A percentile compares a stretch with the other conserved stretches of the same genome.
These are phyloP conservation scores for Brachycybe producta DNA, from an alignment of 2,888 invertebrate genomes.

Conservation along the genomic window DNA sequence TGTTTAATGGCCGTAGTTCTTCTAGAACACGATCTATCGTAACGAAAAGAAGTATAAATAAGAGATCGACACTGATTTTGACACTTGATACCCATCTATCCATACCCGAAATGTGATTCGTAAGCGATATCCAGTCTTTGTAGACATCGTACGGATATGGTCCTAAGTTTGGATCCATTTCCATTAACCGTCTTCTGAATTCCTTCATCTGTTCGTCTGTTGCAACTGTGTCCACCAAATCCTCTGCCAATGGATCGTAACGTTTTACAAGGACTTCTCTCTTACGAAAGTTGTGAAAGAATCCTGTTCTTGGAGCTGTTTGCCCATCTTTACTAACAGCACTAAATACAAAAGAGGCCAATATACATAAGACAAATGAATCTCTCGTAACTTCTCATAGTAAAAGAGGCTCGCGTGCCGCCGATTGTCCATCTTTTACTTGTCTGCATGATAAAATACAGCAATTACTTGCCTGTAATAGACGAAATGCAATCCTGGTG, in stretches of 20 bases:
- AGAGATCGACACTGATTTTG: neutral
- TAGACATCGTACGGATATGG: constrained; percentile 83
- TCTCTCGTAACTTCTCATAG: no score
- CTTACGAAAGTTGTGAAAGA: constrained; percentile 68
- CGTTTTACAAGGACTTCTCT: constrained; percentile 72
- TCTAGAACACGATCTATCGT: constrained; percentile 42
- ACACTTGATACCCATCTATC: neutral
- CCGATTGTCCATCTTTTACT: neutral
- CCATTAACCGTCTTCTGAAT: constrained; percentile 52
- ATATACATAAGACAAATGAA: no score
- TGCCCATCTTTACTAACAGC: constrained; percentile 43
- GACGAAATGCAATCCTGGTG: constrained; percentile 86
- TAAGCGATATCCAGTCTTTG: constrained; percentile 69
- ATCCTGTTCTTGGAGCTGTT: constrained; percentile 61
- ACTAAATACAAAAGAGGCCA: constrained; percentile 38
- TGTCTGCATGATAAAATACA: neutral
- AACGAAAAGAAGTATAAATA: neutral
- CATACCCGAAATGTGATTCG: constrained; percentile 52
- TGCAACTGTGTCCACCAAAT: constrained; percentile 37
- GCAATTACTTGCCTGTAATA: constrained; percentile 57
- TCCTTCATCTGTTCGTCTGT: constrained; percentile 47
- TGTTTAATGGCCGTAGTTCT: constrained; percentile 55
- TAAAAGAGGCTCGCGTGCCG: no score
- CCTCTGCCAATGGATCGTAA: constrained; percentile 71
- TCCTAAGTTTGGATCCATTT: constrained; percentile 65